Conservation (phyloP, 23 tunicate genomes). For the Ascidia mentula region DNA sequence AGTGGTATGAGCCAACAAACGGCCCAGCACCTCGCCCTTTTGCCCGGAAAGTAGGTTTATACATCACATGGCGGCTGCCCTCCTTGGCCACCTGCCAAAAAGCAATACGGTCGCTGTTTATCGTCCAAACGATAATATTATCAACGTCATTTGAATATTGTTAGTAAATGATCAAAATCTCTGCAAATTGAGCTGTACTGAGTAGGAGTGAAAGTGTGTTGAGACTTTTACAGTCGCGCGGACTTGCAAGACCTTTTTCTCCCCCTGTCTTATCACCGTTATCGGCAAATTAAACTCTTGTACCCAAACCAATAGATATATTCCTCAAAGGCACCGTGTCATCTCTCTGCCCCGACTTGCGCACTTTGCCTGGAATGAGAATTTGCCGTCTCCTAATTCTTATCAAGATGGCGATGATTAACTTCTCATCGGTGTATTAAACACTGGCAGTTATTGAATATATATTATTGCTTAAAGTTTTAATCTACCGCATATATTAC, state of each 20-base stretch:
- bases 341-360: slow-evolving; percentile 6
- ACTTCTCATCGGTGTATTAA: neutral
- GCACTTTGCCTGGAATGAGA: neutral
- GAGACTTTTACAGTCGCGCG: neutral
- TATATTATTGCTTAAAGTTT: no score
- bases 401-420: slow-evolving; percentile 7
- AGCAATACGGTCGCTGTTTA: neutral
- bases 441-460: no score
- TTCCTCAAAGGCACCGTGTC: slow-evolving; percentile 12
- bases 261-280: neutral
- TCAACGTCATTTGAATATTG: slow-evolving; percentile 6
- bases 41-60: no score
- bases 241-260: neutral
- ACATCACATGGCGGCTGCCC: no score
- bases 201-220: neutral
- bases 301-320: slow-evolving; percentile 9
- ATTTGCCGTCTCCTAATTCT: neutral
- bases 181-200: neutral
- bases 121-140: neutral
- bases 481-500: no score
- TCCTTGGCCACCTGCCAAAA: neutral
- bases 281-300: slow-evolving; percentile 8
- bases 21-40: no score
- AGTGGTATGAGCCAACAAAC: neutral
- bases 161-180: slow-evolving; percentile 5